Base-by-base conservation (phyloP, 1,140 invertebrate species). In the Subanguina moxae region DNA sequence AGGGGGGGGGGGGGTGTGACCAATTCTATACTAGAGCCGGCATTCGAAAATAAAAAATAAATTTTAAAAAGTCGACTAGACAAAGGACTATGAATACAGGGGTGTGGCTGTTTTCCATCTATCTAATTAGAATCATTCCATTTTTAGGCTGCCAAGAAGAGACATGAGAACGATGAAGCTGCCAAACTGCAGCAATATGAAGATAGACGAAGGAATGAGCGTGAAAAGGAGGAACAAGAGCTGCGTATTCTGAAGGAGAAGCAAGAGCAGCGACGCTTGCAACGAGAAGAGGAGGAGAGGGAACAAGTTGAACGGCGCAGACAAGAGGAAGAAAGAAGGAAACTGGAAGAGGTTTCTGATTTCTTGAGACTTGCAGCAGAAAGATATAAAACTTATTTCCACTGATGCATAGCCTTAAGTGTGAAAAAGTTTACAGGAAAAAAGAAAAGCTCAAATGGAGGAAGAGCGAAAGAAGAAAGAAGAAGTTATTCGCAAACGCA, bases 161-260 rank as follows among this genome's bases (percentile, higher is more conserved):
- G 81, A 43, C 78, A 81, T 58, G 79, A 82, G 23, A 75, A 77
- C 17, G 80, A 83, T n/a, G 80, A 82, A 42, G 68, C 63, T n/a
- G 73, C 67, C 28, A 82, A 83, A 52, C 57, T 82, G n/a, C 75
- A 76, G 27, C 79, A 82, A 42, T 82, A 82, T 70, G 82, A 82
- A 69, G 76, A 82, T 30, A 59, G 52, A 9, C 65, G 80, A 42
- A 57, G 68, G 19, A 23, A 65, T 19, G 81, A 82, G 58, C 71
- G 80, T 45, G 81, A 81, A 57, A 57, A 57, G 11, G 74, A 76
- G 45, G 74, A 76, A 66, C 70, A 80, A 67, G 80, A 82, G 65
- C 69, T 82, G 21, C 67, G 75, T 28, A 59, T 76, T 21, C 71
- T 82, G 11, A 82, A 82, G 68, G 80, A 82, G 61, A 83, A 83